Base-by-base conservation (phyloP, 2,888 invertebrate genomes). In the Ormia ochracea region DNA sequence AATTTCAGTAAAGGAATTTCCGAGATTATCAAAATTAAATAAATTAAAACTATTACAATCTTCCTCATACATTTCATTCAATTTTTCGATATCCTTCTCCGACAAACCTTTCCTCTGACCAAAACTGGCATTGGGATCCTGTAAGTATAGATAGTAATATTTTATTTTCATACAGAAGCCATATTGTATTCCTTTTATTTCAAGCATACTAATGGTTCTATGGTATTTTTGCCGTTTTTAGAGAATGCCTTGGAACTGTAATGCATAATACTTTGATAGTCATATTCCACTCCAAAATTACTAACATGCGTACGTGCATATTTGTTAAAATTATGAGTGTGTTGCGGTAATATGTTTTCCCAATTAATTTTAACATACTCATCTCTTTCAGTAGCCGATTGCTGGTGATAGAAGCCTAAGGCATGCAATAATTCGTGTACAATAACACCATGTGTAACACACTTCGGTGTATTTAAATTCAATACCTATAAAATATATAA, bases 341-440 rank as follows among this genome's bases (percentile, higher is more conserved):
- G 90, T 1, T 90, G 91, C 86, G 88, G 82, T 4, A 85, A 78
- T 52, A 90, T 94, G 85, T 96, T 95, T 48, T 94, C 92, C 93
- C 94, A 94, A 59, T 93, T 88, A 82, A 96, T 94, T 82, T 91
- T 91, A 1, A 96, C 93, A 86, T 91, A 95, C 1, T 94, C 91
- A 85, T 96, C 95, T 81, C 96, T 91, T 88, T 96, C 93, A 14
- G 93, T 92, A 21, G 95, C 92, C 85, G 94, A 94, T 86, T 96
- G 96, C 90, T 96, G 96, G 85, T 96, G 96, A 87, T 94, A 94
- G 88, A 96, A 96, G 0, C 96, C 96, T 1, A 95, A 88, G 0
- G 94, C 93, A 85, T 96, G 96, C 84, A 96, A 91, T 86, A 96
- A 91, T 88, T 96, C 96, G 86, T 96, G 95, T 6, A 94, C 91